Base-by-base conservation (phyloP, 2,888 invertebrate species). In the Sinohyriopsis cumingii region DNA sequence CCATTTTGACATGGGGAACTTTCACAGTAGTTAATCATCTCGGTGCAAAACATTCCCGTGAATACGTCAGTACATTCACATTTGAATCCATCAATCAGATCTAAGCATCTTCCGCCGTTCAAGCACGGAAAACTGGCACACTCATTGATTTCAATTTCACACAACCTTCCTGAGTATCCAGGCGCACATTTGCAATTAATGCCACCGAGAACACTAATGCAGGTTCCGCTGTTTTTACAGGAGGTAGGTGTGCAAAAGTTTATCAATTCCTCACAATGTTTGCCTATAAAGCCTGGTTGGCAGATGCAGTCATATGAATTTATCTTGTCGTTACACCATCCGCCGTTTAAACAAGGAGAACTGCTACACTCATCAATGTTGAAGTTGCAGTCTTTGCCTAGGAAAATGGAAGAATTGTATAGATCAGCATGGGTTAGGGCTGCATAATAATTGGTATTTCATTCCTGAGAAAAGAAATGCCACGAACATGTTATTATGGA, bases 21-120 rank as follows among this genome's bases (percentile, higher is more conserved):
- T 15, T 78, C 72, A 78, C 97, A 97, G 0, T 96, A 96, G 88
- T 97, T 95, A 7, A 33, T 54, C 5, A 19, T 25, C 56, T 53
- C 54, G 25, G 67, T 68, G 22, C 78, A 78, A 66, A 74, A 59
- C 15, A 24, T 59, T 0, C 97, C 97, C 0, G 96, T 96, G 87
- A 94, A 96, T 0, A 96, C 96, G 60, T 95, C 92, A 63, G 94
- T 94, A 91, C 97, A 97, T 59, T 96, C 95, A 90, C 97, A 97
- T 86, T 95, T 94, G 91, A 95, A 97, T 12, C 94, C 95, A 89
- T 96, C 95, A 1, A 57, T 45, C 7, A 59, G 24, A 56, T 77
- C 75, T 33, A 67, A 45, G 67, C 77, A 77, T 12, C 12, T 53
- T 28, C 72, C 77, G 12, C 91, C 91, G 71, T 91, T 90, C n/a